Conservation (phyloP, 2,797 vertebrate species). For the Paramormyrops hopkinsi region DNA sequence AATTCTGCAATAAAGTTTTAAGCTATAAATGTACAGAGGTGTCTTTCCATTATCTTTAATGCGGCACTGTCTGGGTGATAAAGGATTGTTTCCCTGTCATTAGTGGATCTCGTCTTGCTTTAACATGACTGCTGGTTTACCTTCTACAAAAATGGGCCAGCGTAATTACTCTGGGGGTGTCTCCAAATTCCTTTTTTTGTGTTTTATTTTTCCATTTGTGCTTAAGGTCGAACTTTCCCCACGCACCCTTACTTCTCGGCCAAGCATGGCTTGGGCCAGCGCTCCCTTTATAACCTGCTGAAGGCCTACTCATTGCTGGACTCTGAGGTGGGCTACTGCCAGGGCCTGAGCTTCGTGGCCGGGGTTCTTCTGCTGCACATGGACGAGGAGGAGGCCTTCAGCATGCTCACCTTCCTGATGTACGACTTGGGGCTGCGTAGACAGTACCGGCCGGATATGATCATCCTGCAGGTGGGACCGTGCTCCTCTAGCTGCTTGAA, state of each 20-base stretch:
- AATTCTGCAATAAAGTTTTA: neutral
- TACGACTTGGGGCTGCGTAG: constrained; percentile 86
- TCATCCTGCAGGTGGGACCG: constrained; percentile 81
- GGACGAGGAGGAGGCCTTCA: constrained; percentile 90
- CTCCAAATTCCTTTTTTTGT: neutral
- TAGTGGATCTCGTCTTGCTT: neutral
- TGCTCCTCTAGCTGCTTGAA: neutral
- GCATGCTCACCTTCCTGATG: constrained; percentile 94
- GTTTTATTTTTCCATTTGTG: constrained; percentile 14
- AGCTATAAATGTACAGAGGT: neutral
- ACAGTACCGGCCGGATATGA: constrained; percentile 95
- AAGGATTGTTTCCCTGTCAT: neutral
- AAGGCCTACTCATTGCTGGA: constrained; percentile 96
- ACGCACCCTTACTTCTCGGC: constrained; percentile 94
- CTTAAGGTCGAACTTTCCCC: constrained; percentile 88
- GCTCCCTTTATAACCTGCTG: constrained; percentile 90
- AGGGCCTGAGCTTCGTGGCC: constrained; percentile 92
- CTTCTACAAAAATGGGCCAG: neutral
- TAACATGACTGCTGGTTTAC: neutral
- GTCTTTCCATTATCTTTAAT: neutral
- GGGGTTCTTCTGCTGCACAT: constrained; percentile 90
- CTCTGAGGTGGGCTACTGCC: constrained; percentile 95
- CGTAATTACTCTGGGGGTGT: neutral
- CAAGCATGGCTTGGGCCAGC: constrained; percentile 87
- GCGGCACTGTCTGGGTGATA: neutral